These are phyloP conservation scores for cat (Felis catus) DNA, from an alignment of 2,113 vertebrate genomes.

Conservation along the genomic window DNA sequence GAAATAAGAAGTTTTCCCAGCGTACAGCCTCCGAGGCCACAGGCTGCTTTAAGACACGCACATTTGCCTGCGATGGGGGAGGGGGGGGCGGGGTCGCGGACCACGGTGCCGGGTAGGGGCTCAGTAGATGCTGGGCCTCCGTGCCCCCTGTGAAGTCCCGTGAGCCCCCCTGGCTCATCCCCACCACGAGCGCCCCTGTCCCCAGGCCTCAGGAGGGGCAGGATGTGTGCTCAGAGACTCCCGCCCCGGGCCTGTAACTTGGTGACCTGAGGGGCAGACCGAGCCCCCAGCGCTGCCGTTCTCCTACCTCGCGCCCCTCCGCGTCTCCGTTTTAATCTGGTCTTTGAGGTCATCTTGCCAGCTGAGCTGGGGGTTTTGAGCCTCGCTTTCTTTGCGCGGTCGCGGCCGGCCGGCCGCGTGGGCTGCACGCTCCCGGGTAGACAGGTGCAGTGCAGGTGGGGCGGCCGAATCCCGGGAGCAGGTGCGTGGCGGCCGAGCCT, in stretches of 20 bases:
- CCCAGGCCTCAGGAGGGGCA: neutral
- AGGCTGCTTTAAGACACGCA: rapidly evolving
- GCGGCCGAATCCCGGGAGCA: rapidly evolving
- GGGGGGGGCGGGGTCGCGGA: rapidly evolving
- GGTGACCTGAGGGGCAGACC: rapidly evolving
- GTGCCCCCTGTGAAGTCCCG: rapidly evolving
- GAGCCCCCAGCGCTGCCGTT: rapidly evolving
- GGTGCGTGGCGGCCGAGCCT: rapidly evolving
- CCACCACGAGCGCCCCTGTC: rapidly evolving
- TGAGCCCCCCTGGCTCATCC: rapidly evolving
- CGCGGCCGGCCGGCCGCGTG: rapidly evolving
- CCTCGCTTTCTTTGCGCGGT: rapidly evolving
- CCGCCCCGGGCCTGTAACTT: rapidly evolving
- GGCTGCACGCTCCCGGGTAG: rapidly evolving
- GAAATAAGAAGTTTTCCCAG: too few relatives aligned
- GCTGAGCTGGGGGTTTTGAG: neutral
- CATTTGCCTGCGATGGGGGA: rapidly evolving
- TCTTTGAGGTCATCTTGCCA: too few relatives aligned
- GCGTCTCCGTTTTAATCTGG: neutral
- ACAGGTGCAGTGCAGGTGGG: rapidly evolving
- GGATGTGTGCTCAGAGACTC: rapidly evolving
- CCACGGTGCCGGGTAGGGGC: rapidly evolving
- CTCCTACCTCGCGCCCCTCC: rapidly evolving
- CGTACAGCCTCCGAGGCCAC: rapidly evolving
- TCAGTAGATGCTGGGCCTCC: rapidly evolving